Percentiles rank a stretch among this genome's conserved stretches.
Conservation (phyloP, 2,113 vertebrate genomes). For the Crypturellus undulatus region DNA sequence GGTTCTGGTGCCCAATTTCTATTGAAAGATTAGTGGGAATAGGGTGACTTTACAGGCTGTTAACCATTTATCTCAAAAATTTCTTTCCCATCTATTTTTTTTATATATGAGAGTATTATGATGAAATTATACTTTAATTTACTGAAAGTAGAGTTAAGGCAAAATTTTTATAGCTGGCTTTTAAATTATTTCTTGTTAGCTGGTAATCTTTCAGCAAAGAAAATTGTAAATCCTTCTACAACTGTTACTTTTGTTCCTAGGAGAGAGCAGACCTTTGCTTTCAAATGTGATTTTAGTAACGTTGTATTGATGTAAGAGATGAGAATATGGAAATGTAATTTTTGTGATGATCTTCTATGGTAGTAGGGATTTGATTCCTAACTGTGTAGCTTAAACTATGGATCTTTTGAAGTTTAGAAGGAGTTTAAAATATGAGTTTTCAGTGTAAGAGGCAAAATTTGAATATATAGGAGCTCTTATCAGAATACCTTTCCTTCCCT, state of each 20-base stretch:
- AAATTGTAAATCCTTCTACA: not conserved
- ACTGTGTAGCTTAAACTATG: not conserved
- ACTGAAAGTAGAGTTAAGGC: not conserved
- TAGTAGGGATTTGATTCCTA: not conserved
- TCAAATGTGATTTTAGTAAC: constrained; percentile 14
- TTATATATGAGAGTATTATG: not conserved
- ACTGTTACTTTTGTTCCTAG: not conserved
- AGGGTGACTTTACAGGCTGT: not conserved
- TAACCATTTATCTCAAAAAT: not conserved
- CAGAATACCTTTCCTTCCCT: not conserved
- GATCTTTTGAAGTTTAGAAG: constrained; percentile 5
- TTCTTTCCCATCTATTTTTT: not conserved
- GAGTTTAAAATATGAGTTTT: constrained; percentile 20
- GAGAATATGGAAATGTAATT: not conserved
- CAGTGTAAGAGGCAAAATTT: not conserved
- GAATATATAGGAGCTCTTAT: not conserved
- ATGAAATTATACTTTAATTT: not conserved
- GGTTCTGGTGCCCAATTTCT: not conserved
- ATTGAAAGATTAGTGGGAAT: not conserved
- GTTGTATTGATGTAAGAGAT: not conserved
- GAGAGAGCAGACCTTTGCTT: not conserved
- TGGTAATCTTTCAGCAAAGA: not conserved
- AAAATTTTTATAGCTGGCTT: not conserved
- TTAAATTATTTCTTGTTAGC: not conserved
- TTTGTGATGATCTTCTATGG: not conserved